Evolutionary conservation across 2,888 invertebrate genomes (phyloP).

Genomic region (Escarpia spicata): DNA sequence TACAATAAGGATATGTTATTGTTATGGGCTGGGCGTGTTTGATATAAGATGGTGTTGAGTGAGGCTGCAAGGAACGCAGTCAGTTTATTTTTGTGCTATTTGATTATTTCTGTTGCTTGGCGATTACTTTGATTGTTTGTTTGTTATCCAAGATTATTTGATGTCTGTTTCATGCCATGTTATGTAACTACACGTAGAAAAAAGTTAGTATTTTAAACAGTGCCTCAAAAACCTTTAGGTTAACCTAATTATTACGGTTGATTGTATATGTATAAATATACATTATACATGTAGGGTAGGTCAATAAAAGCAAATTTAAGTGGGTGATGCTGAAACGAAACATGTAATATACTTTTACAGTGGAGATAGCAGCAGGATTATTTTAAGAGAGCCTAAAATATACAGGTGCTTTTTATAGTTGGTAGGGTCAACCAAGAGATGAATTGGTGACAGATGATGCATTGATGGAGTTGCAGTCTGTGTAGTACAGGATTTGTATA

Average conservation of each 20-base stretch:
- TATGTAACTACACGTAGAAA: neutral
- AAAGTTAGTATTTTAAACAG: neutral
- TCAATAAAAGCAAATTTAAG: neutral
- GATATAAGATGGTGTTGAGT: neutral
- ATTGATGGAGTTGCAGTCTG: neutral
- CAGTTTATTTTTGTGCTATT: neutral
- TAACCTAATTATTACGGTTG: neutral
- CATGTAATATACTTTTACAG: neutral
- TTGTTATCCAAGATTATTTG: neutral
- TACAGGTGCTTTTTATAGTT: neutral
- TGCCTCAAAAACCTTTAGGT: neutral
- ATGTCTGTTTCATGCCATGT: neutral
- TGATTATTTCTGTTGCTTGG: neutral
- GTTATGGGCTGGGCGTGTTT: constrained; percentile 8
- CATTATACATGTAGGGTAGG: neutral
- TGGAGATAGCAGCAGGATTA: neutral
- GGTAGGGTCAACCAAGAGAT: neutral
- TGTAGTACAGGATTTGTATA: neutral
- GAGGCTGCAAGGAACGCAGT: neutral
- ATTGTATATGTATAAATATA: neutral
- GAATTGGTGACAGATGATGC: neutral
- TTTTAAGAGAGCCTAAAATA: neutral
- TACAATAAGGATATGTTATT: neutral
- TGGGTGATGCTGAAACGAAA: neutral
- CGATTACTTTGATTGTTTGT: neutral